Conservation (phyloP, 1,140 invertebrate genomes). For the Heterodera carotae region DNA sequence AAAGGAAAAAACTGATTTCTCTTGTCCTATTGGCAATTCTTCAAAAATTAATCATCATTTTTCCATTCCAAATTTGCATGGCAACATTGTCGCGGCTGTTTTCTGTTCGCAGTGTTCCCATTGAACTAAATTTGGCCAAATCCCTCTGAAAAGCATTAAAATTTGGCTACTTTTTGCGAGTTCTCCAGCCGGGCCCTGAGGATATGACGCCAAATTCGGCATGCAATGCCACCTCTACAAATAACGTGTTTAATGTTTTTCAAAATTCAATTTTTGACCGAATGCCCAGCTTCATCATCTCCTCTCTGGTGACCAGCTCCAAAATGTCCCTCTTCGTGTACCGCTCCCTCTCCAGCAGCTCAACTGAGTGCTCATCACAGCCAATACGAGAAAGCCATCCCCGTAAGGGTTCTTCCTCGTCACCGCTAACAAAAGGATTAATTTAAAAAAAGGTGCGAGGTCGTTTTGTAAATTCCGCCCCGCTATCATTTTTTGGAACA, state of each 20-base stretch:
- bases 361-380: constrained; percentile 52
- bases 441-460: too few relatives aligned
- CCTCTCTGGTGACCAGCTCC: constrained; percentile 75
- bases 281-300: constrained; percentile 75
- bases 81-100: constrained; percentile 7
- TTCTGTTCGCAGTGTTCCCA: constrained; percentile 19
- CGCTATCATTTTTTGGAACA: too few relatives aligned
- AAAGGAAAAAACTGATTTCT: too few relatives aligned
- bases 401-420: constrained; percentile 32
- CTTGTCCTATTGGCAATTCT: too few relatives aligned
- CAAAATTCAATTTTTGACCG: constrained; percentile 68
- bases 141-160: background rate
- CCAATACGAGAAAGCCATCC: constrained; percentile 45
- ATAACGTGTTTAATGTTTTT: constrained; percentile 11
- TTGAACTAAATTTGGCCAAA: constrained; percentile 5
- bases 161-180: constrained; percentile 35
- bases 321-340: constrained; percentile 79
- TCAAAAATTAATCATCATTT: too few relatives aligned
- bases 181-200: constrained; percentile 51
- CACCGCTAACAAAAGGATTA: constrained; percentile 11
- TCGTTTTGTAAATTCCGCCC: too few relatives aligned
- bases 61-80: background rate
- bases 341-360: constrained; percentile 75
- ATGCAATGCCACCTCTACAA: constrained; percentile 57
- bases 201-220: constrained; percentile 63